Percentiles rank a stretch among this genome's conserved stretches.
These are phyloP conservation scores for Serilophus lunatus DNA, from an alignment of 2,113 vertebrate genomes.

Conservation along the genomic window DNA sequence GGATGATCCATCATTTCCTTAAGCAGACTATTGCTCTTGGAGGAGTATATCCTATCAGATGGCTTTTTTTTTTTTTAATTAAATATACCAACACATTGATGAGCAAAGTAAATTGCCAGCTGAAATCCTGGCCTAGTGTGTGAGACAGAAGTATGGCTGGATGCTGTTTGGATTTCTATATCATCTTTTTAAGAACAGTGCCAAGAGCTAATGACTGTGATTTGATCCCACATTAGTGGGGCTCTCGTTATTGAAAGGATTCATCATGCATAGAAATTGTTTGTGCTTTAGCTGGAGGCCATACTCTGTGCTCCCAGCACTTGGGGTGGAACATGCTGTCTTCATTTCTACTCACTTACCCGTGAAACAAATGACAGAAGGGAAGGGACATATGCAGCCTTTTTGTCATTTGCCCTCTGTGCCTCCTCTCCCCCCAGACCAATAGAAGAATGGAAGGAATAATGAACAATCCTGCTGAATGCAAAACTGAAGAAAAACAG, in stretches of 20 bases:
- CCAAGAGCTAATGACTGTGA: slow-evolving; percentile 45
- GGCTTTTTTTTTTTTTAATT: not conserved
- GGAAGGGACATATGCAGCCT: slow-evolving; percentile 29
- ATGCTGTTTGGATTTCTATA: not conserved
- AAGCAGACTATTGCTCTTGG: not conserved
- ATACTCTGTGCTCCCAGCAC: not conserved
- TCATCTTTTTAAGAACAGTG: not conserved
- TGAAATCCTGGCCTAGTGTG: not conserved
- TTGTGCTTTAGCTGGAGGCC: slow-evolving; percentile 66
- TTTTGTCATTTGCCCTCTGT: slow-evolving; percentile 27
- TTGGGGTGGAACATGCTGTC: not conserved
- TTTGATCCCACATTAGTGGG: slow-evolving; percentile 46
- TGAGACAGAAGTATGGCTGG: not conserved
- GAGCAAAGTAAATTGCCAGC: not conserved
- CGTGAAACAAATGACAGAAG: slow-evolving; percentile 62
- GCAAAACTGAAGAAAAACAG: not conserved
- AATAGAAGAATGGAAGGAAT: slow-evolving; percentile 1
- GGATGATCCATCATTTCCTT: not conserved
- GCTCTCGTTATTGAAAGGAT: slow-evolving; percentile 70
- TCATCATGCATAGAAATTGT: slow-evolving; percentile 70
- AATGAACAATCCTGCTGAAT: slow-evolving; percentile 1
- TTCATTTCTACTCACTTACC: slow-evolving; percentile 63
- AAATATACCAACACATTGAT: not conserved
- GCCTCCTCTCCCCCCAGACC: slow-evolving; percentile 11
- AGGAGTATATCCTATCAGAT: not conserved